Evolutionary conservation across 30 jellyfish, hydroid and myxozoan genomes (phyloP), one percentile per base, ranked within the genome.

Genomic region (Aurelia sp.): DNA sequence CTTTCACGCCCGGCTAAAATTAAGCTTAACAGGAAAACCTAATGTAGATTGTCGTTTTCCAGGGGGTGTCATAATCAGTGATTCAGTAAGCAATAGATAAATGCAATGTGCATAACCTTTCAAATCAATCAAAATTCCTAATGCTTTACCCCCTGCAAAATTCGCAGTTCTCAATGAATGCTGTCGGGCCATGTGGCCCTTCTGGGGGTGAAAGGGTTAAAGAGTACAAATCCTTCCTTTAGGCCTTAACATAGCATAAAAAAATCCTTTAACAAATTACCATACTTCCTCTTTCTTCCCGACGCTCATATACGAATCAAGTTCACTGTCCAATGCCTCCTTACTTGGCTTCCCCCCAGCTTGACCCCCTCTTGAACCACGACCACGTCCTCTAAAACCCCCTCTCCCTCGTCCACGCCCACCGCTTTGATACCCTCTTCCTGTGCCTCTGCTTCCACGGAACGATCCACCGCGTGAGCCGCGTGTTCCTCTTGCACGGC

Each of bases 281-380:
- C 69, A 59, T 59, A n/a, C 89, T 11, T 65, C 86, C 60, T 23
- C 62, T 33, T 82, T 82, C 76, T 63, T 84, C 52, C 77, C 84
- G 11, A 72, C 93, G 15, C 52, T 76, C 93, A 84, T 84, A 73
- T 84, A 84, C 19, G 93, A 84, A 53, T 84, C 93, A 12, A 84
- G 82, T 66, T 84, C 87, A 12, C 35, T 84, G 75, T 84, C 93
- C 13, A 84, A 62, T 15, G 73, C 93, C 66, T 84, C 93, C 17
- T 63, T 72, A 13, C 87, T 64, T 35, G 84, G 66, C 62, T 82
- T 82, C 5, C 73, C 22, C 19, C 13, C 64, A 18, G 53, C 27
- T 7, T 57, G 44, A 1, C 76, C 76, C 17, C 90, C 83, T 6
- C 62, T 44, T n/a, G 76, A 51, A 15, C 87, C 87, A 7, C 87